Base-by-base conservation (phyloP, 1,140 invertebrate genomes). In the Sesamia nonagrioides region DNA sequence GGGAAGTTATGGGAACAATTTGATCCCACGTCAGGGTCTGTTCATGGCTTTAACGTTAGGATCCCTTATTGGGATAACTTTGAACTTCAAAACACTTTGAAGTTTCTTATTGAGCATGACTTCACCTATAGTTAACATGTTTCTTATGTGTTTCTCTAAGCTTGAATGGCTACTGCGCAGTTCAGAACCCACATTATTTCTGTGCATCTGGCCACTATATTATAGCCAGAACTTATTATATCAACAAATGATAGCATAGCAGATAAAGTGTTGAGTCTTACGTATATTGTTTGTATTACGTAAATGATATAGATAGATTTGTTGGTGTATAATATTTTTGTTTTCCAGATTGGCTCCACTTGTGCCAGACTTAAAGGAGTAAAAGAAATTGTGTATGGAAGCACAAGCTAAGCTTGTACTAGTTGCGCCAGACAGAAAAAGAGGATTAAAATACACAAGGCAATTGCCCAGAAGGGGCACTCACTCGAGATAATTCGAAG, bases 211-310 rank as follows among this genome's bases (percentile, higher is more conserved):
- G 35, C 56, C 21, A 9, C 60, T 9, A 17, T 63, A 40, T 63
- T 8, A 40, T 9, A 63, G 11, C 33, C 60, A 63, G 60, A 42
- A 63, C 35, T 40, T 63, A 17, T 63, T 40, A 61, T 40, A 63
- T 63, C 60, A 63, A 63, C 60, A 42, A 17, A 63, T 63, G 35
- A 63, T 40, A 63, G 60, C 60, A 61, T 33, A 61, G 58, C 37
- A 15, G n/a, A 9, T 15, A 63, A 42, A 42, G 9, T 63, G 35
- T 54, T 27, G 17, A 11, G 42, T 54, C 33, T 54, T 72, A 52
- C 52, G 33, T 56, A 72, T 72, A 33, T 35, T 8, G 35, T 0
- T 40, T 9, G n/a, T 7, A 40, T 63, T 63, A 63, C 21, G 54
- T 56, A 13, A 56, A 27, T 11, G 35, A 63, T 5, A 17, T 63